These are phyloP conservation scores for Aporophyla nigra DNA, from an alignment of 2,888 invertebrate species.

Conservation along the genomic window DNA sequence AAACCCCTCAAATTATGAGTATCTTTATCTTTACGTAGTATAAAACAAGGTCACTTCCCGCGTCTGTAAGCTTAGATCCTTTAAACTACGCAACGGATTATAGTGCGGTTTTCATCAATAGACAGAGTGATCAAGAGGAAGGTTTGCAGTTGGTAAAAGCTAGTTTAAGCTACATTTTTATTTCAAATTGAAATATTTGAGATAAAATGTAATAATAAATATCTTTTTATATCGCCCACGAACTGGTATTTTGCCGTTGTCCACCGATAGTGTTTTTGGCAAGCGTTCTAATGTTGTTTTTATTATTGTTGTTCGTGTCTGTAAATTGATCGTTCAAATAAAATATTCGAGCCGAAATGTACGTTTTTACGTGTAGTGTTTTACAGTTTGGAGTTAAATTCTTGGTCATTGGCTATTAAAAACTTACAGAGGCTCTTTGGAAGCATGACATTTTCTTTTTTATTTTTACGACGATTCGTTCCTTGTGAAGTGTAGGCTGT, in stretches of 20 bases:
- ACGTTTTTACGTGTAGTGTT: not conserved
- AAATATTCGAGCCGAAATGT: not conserved
- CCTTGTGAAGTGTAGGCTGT: too few species aligned
- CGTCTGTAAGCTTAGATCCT: too few species aligned
- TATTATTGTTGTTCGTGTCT: not conserved
- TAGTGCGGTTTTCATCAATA: too few species aligned
- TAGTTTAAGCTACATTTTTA: too few species aligned
- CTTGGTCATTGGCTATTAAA: conserved; percentile 5
- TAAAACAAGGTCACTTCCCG: too few species aligned
- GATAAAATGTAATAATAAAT: not conserved
- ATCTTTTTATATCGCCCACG: conserved; percentile 7
- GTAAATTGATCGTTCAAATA: conserved; percentile 15
- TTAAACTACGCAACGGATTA: too few species aligned
- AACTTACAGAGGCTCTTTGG: too few species aligned
- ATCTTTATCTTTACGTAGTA: too few species aligned
- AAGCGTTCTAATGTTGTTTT: conserved; percentile 28
- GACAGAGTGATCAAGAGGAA: too few species aligned
- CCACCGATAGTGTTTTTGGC: conserved; percentile 49
- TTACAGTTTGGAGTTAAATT: not conserved
- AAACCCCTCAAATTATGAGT: too few species aligned
- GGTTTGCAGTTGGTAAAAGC: too few species aligned
- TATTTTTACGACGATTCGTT: too few species aligned
- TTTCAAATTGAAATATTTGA: not conserved
- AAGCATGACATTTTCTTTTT: not conserved
- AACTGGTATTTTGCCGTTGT: conserved; percentile 35